Evolutionary conservation across 2,113 vertebrate genomes (phyloP).

Genomic region (Melospiza georgiana): DNA sequence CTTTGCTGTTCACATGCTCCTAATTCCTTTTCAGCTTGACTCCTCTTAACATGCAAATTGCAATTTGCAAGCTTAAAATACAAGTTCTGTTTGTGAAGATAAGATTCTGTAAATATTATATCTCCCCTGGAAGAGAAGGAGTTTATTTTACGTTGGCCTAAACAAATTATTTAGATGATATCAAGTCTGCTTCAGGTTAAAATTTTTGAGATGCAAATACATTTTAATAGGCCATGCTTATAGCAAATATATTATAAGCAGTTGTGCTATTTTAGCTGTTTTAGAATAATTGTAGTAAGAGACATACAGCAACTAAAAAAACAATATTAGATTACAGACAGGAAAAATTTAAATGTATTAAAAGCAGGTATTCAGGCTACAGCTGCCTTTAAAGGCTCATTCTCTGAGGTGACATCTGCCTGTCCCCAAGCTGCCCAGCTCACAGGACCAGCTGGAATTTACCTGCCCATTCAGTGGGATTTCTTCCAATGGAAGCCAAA

Average conservation of each 20-base stretch:
- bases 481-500: not conserved
- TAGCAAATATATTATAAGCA: not conserved
- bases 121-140: not conserved
- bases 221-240: not conserved
- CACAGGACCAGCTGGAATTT: not conserved
- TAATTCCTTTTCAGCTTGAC: constrained; percentile 1
- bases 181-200: constrained; percentile 10
- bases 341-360: not conserved
- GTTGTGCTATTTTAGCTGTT: not conserved
- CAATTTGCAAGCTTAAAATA: constrained; percentile 51
- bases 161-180: constrained; percentile 47
- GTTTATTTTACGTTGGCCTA: not conserved
- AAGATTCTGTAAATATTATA: constrained; percentile 25
- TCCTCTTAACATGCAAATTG: constrained; percentile 12
- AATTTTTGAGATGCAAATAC: not conserved
- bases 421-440: not conserved
- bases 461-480: not conserved
- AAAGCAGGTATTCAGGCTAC: not conserved
- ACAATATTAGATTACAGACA: not conserved
- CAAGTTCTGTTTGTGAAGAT: constrained; percentile 32
- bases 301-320: not conserved
- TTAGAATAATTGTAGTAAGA: not conserved
- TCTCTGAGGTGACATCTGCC: not conserved
- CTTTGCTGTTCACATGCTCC: constrained; percentile 8
- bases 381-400: not conserved